phyloP scores from a whole-genome alignment of 2,113 vertebrate genomes.

The Nipponia nippon region DNA sequence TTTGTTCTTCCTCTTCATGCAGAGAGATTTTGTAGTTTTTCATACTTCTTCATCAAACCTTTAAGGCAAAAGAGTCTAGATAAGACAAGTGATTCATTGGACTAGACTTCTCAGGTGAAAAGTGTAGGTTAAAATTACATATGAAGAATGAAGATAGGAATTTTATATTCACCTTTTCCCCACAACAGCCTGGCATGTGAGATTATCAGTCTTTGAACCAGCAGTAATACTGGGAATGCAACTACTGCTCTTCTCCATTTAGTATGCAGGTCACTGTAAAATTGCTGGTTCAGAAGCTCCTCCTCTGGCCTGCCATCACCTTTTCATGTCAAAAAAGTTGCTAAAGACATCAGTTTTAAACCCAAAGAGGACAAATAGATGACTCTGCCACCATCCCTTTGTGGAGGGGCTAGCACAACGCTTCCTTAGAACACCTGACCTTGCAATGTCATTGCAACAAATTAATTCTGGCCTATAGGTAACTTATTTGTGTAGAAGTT shows the following conservation, averaged over 20 bases:
- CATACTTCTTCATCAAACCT: background rate
- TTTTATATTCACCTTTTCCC: slow-evolving; percentile 5
- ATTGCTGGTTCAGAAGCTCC: slow-evolving; percentile 20
- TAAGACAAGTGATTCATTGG: slow-evolving; percentile 29
- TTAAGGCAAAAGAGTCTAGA: background rate
- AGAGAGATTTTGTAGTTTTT: slow-evolving; percentile 20
- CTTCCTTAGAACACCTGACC: slow-evolving; percentile 3
- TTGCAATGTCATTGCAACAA: slow-evolving; percentile 35
- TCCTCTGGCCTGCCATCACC: slow-evolving; percentile 23
- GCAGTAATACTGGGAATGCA: background rate
- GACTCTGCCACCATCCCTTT: background rate
- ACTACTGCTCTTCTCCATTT: background rate
- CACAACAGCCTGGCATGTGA: background rate
- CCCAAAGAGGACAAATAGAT: slow-evolving; percentile 6
- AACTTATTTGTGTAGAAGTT: slow-evolving; percentile 57
- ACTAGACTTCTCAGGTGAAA: slow-evolving; percentile 18
- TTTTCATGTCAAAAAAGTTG: slow-evolving; percentile 43
- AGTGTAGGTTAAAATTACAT: background rate
- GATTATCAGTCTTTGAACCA: slow-evolving; percentile 21
- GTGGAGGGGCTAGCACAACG: background rate
- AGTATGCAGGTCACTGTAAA: slow-evolving; percentile 38
- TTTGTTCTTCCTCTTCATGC: slow-evolving; percentile 20
- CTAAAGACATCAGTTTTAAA: slow-evolving; percentile 39
- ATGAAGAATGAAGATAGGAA: slow-evolving; percentile 14
- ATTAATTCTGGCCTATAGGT: slow-evolving; percentile 60